Evolutionary conservation across 2,888 invertebrate genomes (phyloP).

Genomic region (Sinelater perroti): DNA sequence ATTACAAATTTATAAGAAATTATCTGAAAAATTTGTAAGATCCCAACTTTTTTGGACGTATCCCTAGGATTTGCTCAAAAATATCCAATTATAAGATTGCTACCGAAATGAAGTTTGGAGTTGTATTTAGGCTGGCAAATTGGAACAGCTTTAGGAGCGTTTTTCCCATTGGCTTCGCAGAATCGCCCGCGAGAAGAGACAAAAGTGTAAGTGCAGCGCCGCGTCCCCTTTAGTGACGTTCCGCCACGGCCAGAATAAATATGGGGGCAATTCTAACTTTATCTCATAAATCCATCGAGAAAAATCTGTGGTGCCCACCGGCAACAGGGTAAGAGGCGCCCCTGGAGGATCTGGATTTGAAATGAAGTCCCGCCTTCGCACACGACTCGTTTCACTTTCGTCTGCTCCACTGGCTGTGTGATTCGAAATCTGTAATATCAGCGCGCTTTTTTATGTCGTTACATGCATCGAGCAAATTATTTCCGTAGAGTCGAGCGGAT

Average conservation of each 20-base stretch:
- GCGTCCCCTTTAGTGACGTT: conserved; percentile 15
- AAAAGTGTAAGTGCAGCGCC: conserved; percentile 13
- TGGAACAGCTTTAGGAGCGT: too few relatives aligned
- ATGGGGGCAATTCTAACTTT: conserved; percentile 35
- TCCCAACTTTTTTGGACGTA: too few relatives aligned
- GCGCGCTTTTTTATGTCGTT: conserved; percentile 36
- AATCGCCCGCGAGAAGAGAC: too few relatives aligned
- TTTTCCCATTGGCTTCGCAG: too few relatives aligned
- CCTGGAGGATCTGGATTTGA: conserved; percentile 36
- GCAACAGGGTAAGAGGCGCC: conserved; percentile 37
- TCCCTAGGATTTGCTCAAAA: too few relatives aligned
- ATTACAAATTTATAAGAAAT: too few relatives aligned
- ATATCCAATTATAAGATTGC: too few relatives aligned
- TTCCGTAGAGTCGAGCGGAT: conserved; percentile 19
- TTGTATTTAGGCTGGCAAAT: too few relatives aligned
- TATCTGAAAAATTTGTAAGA: too few relatives aligned
- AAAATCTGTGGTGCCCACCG: conserved; percentile 34
- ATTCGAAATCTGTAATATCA: conserved; percentile 38
- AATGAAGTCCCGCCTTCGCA: conserved; percentile 37
- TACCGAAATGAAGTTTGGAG: too few relatives aligned
- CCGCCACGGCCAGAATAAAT: conserved; percentile 25
- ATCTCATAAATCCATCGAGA: conserved; percentile 36
- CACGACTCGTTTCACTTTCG: conserved; percentile 38
- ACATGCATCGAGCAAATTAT: conserved; percentile 34
- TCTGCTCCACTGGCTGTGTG: conserved; percentile 34